Evolutionary conservation across 1,140 invertebrate species (phyloP).

Genomic region (Spodoptera litura): DNA sequence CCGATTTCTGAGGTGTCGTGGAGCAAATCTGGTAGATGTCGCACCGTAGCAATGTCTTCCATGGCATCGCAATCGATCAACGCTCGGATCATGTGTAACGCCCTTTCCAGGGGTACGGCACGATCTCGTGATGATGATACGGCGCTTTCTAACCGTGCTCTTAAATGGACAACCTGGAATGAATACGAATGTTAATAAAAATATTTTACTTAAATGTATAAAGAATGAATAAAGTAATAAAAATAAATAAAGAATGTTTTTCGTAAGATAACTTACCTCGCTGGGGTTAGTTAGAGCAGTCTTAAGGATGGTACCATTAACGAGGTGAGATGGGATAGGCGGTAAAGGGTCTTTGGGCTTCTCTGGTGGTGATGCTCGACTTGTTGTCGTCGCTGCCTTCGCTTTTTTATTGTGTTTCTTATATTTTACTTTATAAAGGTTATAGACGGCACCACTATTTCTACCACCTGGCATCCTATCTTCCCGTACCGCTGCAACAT

Average conservation of each 20-base stretch:
- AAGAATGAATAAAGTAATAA: no score
- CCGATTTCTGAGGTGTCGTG: constrained; percentile 96
- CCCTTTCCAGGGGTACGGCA: constrained; percentile 92
- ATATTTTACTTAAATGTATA: background rate
- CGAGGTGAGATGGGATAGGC: constrained; percentile 90
- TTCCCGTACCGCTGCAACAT: constrained; percentile 95
- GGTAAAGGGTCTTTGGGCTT: constrained; percentile 85
- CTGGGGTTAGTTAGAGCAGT: constrained; percentile 97
- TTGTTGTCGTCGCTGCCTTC: constrained; percentile 83
- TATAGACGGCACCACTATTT: constrained; percentile 99
- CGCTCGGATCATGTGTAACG: constrained; percentile 94
- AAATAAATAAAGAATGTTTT: background rate
- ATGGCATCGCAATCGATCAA: constrained; percentile 98
- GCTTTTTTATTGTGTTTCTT: constrained; percentile 97
- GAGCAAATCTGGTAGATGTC: constrained; percentile 95
- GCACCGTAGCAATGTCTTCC: constrained; percentile 96
- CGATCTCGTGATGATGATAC: constrained; percentile 95
- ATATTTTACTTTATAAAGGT: constrained; percentile 99
- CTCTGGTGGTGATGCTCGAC: constrained; percentile 80
- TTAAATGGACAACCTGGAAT: constrained; percentile 91
- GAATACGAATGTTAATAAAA: constrained; percentile 43
- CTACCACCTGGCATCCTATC: constrained; percentile 99
- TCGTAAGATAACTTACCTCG: constrained; percentile 86
- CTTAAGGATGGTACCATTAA: constrained; percentile 96
- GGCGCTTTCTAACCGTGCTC: constrained; percentile 94